These are phyloP conservation scores for Holothuria glaberrima DNA, from an alignment of 35 echinoderm and acorn worm genomes.

Conservation along the genomic window DNA sequence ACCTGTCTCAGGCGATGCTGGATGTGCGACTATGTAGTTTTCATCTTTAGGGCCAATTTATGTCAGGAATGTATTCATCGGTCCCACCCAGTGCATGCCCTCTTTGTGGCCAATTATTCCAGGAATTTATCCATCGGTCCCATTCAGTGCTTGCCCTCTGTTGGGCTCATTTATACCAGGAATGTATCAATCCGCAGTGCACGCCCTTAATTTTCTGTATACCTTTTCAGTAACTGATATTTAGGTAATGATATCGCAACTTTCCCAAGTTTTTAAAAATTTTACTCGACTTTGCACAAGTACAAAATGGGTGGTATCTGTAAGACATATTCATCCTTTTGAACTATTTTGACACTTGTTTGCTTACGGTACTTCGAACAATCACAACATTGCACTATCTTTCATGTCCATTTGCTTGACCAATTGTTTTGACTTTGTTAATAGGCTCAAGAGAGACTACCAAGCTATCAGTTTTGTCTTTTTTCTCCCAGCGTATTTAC, in stretches of 20 bases:
- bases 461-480: background rate
- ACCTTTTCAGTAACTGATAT: no score
- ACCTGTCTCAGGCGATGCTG: background rate
- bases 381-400: background rate
- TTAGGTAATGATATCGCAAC: no score
- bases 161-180: background rate
- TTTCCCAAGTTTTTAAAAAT: no score
- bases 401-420: constrained; percentile 3
- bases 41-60: background rate
- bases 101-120: background rate
- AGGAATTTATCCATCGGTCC: background rate
- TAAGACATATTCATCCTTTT: background rate
- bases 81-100: background rate
- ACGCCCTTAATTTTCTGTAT: no score
- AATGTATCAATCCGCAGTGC: background rate
- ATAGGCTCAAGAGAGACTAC: background rate
- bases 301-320: background rate
- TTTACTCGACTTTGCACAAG: background rate
- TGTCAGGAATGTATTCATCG: background rate
- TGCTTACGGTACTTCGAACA: background rate
- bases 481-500: constrained; percentile 13
- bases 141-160: background rate
- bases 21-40: background rate
- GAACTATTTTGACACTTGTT: background rate
- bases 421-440: background rate